phyloP scores from a whole-genome alignment of 2,797 vertebrate species.

The Pipistrellus nathusii region DNA sequence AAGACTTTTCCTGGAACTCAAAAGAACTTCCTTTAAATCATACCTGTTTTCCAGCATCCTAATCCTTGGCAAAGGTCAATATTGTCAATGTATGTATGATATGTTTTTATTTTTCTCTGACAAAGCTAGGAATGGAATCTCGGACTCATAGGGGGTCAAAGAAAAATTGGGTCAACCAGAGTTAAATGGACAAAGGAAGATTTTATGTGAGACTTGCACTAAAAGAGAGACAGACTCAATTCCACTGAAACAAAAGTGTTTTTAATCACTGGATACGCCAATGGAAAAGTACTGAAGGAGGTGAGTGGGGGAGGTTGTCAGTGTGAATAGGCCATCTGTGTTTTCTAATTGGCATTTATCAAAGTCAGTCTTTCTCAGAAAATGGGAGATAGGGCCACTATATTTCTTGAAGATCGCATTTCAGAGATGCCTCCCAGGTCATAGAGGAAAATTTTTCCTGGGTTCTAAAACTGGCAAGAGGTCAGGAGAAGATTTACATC shows the following conservation, averaged over 20 bases:
- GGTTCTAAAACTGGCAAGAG: neutral
- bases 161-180: neutral
- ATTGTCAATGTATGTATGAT: neutral
- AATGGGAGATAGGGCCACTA: neutral
- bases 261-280: neutral
- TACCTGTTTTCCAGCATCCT: neutral
- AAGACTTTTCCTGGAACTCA: neutral
- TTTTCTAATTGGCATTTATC: neutral
- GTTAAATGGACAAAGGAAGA: neutral
- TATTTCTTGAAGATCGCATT: neutral
- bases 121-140: neutral
- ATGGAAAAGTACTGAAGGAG: neutral
- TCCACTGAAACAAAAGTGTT: neutral
- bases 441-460: neutral
- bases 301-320: neutral
- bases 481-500: neutral
- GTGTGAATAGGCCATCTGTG: neutral
- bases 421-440: neutral
- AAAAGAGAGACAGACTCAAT: neutral
- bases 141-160: neutral
- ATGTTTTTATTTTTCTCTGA: neutral
- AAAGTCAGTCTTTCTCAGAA: neutral
- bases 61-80: neutral
- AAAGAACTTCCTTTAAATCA: neutral
- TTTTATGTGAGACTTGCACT: neutral